Percentiles rank a stretch among this genome's conserved stretches.
phyloP scores from a whole-genome alignment of 2,797 vertebrate genomes.

The Hafferia zeledoni region DNA sequence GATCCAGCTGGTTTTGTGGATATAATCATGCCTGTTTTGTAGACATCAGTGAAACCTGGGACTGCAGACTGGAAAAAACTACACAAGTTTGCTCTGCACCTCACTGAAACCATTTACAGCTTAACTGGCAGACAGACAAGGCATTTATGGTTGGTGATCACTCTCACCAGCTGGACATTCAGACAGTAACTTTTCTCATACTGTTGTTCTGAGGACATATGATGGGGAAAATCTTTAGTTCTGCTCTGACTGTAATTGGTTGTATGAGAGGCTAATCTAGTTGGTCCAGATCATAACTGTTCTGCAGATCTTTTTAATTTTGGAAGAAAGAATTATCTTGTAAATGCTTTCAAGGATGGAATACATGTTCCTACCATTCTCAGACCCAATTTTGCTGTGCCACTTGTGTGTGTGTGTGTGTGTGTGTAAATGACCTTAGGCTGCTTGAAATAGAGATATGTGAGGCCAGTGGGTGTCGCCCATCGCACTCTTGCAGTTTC shows the following conservation, averaged over 20 bases:
- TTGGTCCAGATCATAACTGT: background rate
- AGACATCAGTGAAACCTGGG: background rate
- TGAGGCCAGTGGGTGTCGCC: background rate
- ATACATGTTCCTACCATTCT: fast-evolving
- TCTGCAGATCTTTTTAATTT: background rate
- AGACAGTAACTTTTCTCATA: background rate
- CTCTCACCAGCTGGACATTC: background rate
- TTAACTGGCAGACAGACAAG: background rate
- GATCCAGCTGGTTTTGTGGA: background rate
- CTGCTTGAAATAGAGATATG: background rate
- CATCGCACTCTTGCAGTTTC: background rate
- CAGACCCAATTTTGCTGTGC: background rate
- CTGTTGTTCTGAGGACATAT: background rate
- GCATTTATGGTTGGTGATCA: background rate
- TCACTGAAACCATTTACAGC: background rate
- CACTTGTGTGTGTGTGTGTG: no score
- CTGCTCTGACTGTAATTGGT: background rate
- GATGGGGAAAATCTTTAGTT: background rate
- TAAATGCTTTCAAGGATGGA: background rate
- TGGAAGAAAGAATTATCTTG: background rate
- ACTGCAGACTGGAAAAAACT: background rate
- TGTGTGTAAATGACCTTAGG: background rate
- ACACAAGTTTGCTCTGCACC: background rate
- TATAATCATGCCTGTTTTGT: background rate
- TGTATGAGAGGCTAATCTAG: background rate